Base-by-base conservation (phyloP, 2,888 invertebrate species). In the Eupithecia exiguata region DNA sequence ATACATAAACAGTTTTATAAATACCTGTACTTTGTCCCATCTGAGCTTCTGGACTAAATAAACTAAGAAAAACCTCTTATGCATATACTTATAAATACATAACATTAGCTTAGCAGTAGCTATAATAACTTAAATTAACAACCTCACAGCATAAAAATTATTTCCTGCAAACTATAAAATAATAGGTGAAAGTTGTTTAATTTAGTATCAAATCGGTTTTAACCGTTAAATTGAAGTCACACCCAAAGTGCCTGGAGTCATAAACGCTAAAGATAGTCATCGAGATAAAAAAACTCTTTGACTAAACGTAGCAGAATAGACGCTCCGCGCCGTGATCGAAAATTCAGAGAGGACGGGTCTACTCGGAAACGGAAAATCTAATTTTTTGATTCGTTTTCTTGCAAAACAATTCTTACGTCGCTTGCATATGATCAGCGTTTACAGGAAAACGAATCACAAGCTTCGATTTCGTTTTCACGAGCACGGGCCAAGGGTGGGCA, bases 161-260 rank as follows among this genome's bases (percentile, higher is more conserved):
- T 72, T 76, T 74, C 74, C 38, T 70, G 72, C 70, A 68, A 66
- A 68, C 69, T 76, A 72, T 71, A 69, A 68, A 70, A 75, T 78
- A 77, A 75, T 75, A 40, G 75, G 79, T 78, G 79, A 80, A 80
- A 80, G 80, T 78, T 77, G 79, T 79, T 74, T 79, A 75, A 79
- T 75, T 76, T 76, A 69, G 72, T 75, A 63, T 70, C 16, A 53
- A 74, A 78, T 76, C 69, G 53, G 69, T 68, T 73, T 70, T 74
- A 77, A 80, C 79, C 78, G 80, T 80, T 79, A 80, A 78, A 77
- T 77, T 71, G 72, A 63, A 72, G 73, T 68, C 78, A 65, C 75
- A 74, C 73, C 76, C 71, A 70, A 73, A 66, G n/a, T 46, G 58
- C 25, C 30, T 53, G 68, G 69, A 72, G 72, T 66, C 58, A 69